A percentile compares a stretch with the other conserved stretches of the same genome.
Evolutionary conservation across 2,113 vertebrate species (phyloP).

Genomic region (Sardina pilchardus): DNA sequence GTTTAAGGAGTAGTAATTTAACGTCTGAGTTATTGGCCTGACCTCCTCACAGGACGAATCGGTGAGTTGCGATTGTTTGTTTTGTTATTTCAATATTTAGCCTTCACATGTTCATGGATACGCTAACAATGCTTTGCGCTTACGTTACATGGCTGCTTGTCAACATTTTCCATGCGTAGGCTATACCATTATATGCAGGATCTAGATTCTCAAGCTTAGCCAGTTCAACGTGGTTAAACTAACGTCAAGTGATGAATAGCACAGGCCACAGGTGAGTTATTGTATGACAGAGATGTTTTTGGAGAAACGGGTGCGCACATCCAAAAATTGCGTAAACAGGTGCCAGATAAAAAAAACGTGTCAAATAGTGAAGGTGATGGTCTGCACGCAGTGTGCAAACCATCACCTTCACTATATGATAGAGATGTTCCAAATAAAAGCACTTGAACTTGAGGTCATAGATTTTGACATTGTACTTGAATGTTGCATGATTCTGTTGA

Average conservation of each 20-base stretch:
- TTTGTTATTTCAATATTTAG: not conserved
- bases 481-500: not conserved
- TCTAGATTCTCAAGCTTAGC: not conserved
- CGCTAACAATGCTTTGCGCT: not conserved
- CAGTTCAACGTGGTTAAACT: not conserved
- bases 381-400: too few species aligned
- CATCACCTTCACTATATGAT: too few species aligned
- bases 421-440: too few species aligned
- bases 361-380: too few species aligned
- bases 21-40: not conserved
- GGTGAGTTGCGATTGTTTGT: conserved; percentile 1
- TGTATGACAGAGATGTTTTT: too few species aligned
- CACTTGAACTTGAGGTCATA: not conserved
- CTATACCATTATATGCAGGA: too few species aligned
- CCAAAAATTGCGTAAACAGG: too few species aligned
- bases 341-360: too few species aligned
- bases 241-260: not conserved
- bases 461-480: not conserved
- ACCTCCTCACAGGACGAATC: not conserved
- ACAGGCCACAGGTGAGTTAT: not conserved
- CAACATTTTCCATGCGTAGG: not conserved
- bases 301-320: too few species aligned
- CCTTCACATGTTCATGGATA: not conserved
- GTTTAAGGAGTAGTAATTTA: not conserved
- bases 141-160: not conserved